phyloP scores from a whole-genome alignment of 2,888 invertebrate species.

The Acronicta psi region DNA sequence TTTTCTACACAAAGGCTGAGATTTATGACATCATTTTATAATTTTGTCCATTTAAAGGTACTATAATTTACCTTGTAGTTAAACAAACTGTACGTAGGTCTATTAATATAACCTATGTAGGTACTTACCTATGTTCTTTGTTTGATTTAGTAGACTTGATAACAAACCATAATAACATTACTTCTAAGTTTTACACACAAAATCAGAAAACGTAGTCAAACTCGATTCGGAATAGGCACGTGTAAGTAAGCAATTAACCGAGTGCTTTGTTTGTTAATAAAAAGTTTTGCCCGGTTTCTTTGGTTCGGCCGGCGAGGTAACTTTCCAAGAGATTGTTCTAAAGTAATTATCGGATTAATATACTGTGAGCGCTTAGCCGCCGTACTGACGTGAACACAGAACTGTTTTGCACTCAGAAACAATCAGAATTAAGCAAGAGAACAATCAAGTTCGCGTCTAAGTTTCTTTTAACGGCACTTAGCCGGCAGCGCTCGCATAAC shows the following conservation, averaged over 20 bases:
- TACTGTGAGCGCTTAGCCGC: slow-evolving; percentile 77
- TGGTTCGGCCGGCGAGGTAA: slow-evolving; percentile 72
- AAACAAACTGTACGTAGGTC: slow-evolving; percentile 1
- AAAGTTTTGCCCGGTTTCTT: slow-evolving; percentile 77
- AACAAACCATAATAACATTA: slow-evolving; percentile 53
- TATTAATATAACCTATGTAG: slow-evolving; percentile 17
- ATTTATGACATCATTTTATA: too few relatives aligned
- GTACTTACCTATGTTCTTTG: slow-evolving; percentile 23
- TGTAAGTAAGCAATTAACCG: slow-evolving; percentile 74
- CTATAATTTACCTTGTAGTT: too few relatives aligned
- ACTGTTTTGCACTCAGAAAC: slow-evolving; percentile 84
- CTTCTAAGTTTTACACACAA: slow-evolving; percentile 32
- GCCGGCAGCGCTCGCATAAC: slow-evolving; percentile 81
- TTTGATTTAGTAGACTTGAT: slow-evolving; percentile 41
- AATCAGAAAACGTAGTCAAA: slow-evolving; percentile 51
- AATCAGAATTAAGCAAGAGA: slow-evolving; percentile 86
- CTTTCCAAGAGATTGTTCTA: slow-evolving; percentile 84
- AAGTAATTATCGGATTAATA: slow-evolving; percentile 88
- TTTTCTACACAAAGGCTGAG: too few relatives aligned
- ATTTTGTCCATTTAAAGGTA: too few relatives aligned
- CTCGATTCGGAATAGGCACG: slow-evolving; percentile 60
- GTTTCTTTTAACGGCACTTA: slow-evolving; percentile 89
- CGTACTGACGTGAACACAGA: slow-evolving; percentile 79
- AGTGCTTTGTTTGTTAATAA: slow-evolving; percentile 80
- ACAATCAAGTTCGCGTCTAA: slow-evolving; percentile 86